Evolutionary conservation across 2,888 invertebrate genomes (phyloP), one percentile per base, ranked within the genome.

Genomic region (Drosophila mimetica): DNA sequence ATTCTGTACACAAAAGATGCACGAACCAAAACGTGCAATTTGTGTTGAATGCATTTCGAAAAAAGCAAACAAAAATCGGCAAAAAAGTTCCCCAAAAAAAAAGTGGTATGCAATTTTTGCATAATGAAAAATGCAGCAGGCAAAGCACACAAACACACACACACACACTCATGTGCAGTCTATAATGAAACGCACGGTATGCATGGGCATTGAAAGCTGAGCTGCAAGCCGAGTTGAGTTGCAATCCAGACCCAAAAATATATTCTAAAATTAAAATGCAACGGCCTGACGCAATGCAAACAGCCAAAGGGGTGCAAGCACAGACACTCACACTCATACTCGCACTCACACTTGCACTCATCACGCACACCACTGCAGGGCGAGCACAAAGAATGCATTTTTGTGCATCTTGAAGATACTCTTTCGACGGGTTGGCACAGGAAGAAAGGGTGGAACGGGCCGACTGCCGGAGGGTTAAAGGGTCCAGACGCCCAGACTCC

Each of bases 121-220:
- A 84, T 84, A 84, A 84, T 86, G 86, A 86, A 84, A 84, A 87
- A 85, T 79, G 86, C 88, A 86, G 83, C 83, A 86, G 86, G 87
- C 88, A 81, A 75, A 73, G 16, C 54, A 59, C 48, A 58, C 36
- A 53, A 44, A 52, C 25, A 32, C 18, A 42, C 42, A 52, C 18
- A 52, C 34, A 53, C 20, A 50, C 34, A 47, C n/a, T n/a, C 13
- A 39, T 16, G 37, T 16, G 18, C 44, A 61, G 7, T 13, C 51
- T 41, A 84, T 84, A 80, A 84, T 79, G 85, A 64, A 78, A 78
- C 79, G 77, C 77, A 80, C 63, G 71, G 73, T 70, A 77, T 73
- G 84, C 81, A 75, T 59, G 75, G 58, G 74, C 80, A 86, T 78
- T 76, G 81, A 80, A 86, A 82, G 81, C 78, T 60, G 86, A 85